phyloP scores from a whole-genome alignment of 2,113 vertebrate genomes.

The human region DNA sequence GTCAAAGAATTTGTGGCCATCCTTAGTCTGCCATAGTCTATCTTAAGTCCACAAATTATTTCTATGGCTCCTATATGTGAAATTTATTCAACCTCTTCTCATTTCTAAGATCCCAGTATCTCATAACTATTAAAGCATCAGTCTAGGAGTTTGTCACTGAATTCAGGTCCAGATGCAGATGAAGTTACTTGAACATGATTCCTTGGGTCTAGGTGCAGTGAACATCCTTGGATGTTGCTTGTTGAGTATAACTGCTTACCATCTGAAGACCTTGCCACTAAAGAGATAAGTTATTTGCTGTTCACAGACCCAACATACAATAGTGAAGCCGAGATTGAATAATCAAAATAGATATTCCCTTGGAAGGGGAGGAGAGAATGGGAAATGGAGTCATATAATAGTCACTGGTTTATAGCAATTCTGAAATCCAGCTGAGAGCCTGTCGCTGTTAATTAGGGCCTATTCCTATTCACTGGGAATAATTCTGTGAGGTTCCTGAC shows the following conservation, averaged over 20 bases:
- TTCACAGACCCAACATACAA: background rate
- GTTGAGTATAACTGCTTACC: background rate
- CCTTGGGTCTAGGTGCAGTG: background rate
- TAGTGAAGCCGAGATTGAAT: background rate
- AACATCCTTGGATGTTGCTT: background rate
- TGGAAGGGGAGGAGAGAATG: background rate
- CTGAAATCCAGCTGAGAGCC: background rate
- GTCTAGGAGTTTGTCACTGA: background rate
- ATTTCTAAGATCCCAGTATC: background rate
- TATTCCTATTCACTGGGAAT: background rate
- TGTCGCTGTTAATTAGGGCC: background rate
- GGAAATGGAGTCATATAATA: background rate
- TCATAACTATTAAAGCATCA: background rate
- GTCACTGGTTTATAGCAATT: background rate
- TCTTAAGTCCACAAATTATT: background rate
- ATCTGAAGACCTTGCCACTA: background rate
- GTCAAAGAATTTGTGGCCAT: background rate
- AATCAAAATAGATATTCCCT: background rate
- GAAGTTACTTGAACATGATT: background rate
- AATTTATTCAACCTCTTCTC: background rate
- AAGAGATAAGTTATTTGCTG: background rate
- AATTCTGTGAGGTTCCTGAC: background rate
- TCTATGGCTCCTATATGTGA: background rate
- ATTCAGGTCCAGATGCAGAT: background rate
- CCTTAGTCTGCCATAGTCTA: background rate